Conservation (phyloP, 2,113 vertebrate species). For the Physeter macrocephalus region DNA sequence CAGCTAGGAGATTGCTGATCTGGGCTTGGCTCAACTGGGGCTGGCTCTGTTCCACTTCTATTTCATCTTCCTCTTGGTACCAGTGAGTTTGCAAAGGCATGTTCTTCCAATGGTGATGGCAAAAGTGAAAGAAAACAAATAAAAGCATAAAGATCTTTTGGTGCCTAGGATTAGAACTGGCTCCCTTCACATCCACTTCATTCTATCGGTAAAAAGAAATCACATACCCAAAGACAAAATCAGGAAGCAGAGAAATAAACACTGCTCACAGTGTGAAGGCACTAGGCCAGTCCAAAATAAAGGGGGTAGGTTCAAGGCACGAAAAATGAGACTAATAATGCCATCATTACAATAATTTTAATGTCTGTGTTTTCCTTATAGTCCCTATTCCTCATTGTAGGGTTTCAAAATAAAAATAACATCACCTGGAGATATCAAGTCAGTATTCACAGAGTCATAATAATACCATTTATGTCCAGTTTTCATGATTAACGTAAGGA, state of each 20-base stretch:
- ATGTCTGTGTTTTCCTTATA: not conserved
- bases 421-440: not conserved
- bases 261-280: rapidly evolving
- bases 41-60: not conserved
- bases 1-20: not conserved
- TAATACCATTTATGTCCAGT: not conserved
- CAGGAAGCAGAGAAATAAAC: not conserved
- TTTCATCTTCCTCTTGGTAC: not conserved
- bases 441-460: not conserved
- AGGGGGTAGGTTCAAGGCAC: not conserved
- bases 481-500: not conserved
- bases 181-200: not conserved
- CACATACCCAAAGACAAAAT: not conserved
- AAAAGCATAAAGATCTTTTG: not conserved
- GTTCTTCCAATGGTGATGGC: not conserved
- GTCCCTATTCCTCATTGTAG: not conserved
- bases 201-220: not conserved
- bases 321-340: not conserved
- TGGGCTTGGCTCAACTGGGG: no score
- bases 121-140: not conserved
- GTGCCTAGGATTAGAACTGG: not conserved
- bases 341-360: not conserved
- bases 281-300: not conserved
- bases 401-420: not conserved
- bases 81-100: not conserved